These are phyloP conservation scores for Hyperoodon ampullatus DNA, from an alignment of 2,113 vertebrate genomes.

Conservation along the genomic window DNA sequence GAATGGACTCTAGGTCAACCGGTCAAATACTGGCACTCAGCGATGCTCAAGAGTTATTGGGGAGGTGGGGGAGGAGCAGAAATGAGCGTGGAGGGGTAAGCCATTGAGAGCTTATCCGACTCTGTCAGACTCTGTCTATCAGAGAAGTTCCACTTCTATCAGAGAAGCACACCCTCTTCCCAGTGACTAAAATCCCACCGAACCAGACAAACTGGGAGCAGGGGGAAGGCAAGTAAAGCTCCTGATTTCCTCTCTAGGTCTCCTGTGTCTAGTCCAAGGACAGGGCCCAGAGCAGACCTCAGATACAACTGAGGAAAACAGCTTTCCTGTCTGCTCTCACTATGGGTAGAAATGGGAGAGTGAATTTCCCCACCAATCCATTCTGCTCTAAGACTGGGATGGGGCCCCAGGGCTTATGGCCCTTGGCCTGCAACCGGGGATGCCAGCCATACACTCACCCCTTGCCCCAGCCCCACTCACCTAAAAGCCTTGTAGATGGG, in stretches of 20 bases:
- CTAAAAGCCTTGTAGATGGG: constrained; percentile 98
- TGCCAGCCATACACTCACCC: not conserved
- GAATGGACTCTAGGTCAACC: not conserved
- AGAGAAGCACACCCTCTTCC: not conserved
- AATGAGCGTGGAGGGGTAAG: not conserved
- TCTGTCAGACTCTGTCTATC: not conserved
- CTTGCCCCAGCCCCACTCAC: constrained; percentile 77
- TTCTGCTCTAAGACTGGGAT: not conserved
- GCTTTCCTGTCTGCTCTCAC: not conserved
- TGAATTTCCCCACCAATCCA: not conserved
- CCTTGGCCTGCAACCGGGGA: not conserved
- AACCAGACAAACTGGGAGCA: not conserved
- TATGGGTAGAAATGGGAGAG: not conserved
- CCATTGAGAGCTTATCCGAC: not conserved
- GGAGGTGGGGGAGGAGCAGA: not conserved
- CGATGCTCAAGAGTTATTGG: not conserved
- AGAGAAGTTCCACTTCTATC: not conserved
- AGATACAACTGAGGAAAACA: not conserved
- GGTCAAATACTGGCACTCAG: not conserved
- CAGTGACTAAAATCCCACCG: not conserved
- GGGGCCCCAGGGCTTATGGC: not conserved
- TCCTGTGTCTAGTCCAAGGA: not conserved
- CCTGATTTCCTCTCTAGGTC: not conserved
- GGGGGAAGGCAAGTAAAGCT: not conserved
- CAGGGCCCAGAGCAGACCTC: not conserved